Evolutionary conservation across 2,888 invertebrate species (phyloP), one percentile per base, ranked within the genome.

Genomic region (Masnerella sp.): DNA sequence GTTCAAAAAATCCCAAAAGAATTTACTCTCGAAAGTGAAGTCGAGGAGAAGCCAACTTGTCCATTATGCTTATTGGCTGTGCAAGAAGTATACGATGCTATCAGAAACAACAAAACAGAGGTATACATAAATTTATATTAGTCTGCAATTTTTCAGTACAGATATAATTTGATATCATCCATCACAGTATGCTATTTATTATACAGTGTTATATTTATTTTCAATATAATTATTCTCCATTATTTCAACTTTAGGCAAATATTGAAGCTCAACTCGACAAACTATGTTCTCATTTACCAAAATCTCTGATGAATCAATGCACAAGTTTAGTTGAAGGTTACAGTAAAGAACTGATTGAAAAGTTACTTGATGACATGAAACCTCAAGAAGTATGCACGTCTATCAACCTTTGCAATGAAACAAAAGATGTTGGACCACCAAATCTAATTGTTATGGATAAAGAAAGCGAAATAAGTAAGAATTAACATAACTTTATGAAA

Each of bases 31-130:
- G 80, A 83, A 72, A 86, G 87, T 56, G 88, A 90, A 80, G 83
- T 88, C 0, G 86, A 88, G 15, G 90, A 92, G 51, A 92, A 93
- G 78, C 62, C 64, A n/a, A 70, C 56, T 2, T 70, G 97, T 83
- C 93, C 95, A 0, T 88, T 97, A 5, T 97, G 97, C 82, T 89
- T 96, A 68, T 93, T 96, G 84, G 95, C 95, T 2, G 91, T 96
- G 0, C 90, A 92, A 64, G 91, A 95, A 86, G 88, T 96, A n/a
- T 93, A 95, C 82, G 88, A 90, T 28, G 90, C 91, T 87, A 90
- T 96, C 8, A 91, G 93, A 82, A 90, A 92, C 74, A 92, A 95
- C 79, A 93, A 91, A 82, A 94, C 94, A 22, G 93, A 94, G 91
- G 76, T 78, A 72, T 49, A 2, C 15, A 9, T 59, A 22, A 2